Conservation (phyloP, 1,140 invertebrate genomes). For the Hyles vespertilio region DNA sequence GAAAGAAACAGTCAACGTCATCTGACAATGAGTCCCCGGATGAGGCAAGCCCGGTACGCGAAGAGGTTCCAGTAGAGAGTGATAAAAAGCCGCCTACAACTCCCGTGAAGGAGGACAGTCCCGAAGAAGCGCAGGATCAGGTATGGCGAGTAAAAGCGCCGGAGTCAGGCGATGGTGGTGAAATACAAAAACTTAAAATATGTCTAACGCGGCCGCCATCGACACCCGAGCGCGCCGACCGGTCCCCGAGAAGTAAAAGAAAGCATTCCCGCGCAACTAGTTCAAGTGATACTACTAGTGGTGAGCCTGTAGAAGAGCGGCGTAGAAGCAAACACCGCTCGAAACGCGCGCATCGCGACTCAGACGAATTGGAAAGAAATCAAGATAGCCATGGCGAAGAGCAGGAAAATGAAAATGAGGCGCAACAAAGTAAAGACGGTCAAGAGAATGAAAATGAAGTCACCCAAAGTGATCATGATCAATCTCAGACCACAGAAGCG, state of each 20-base stretch:
- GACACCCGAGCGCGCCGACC: conserved; percentile 61
- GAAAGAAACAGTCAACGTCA: conserved; percentile 57
- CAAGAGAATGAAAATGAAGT: conserved; percentile 20
- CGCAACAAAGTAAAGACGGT: conserved; percentile 13
- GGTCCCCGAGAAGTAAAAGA: conserved; percentile 65
- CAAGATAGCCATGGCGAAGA: conserved; percentile 41
- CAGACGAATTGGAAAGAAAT: conserved; percentile 48
- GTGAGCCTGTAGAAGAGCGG: conserved; percentile 51
- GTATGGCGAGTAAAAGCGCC: conserved; percentile 66
- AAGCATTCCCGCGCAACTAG: conserved; percentile 63
- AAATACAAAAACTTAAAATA: conserved; percentile 67
- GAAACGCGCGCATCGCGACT: conserved; percentile 39
- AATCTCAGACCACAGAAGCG: conserved; percentile 13
- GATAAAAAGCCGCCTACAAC: conserved; percentile 34
- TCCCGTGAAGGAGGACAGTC: conserved; percentile 43
- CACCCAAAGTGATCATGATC: conserved; percentile 19
- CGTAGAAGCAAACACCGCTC: conserved; percentile 54
- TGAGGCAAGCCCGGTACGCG: conserved; percentile 36
- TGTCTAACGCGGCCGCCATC: conserved; percentile 61
- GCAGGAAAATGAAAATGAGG: conserved; percentile 24
- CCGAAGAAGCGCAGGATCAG: conserved; percentile 56
- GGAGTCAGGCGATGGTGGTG: conserved; percentile 51
- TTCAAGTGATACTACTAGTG: conserved; percentile 58
- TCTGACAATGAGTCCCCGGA: conserved; percentile 60
- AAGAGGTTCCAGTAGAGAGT: conserved; percentile 29